Percentiles rank a stretch among this genome's conserved stretches.
Conservation (phyloP, 2,888 invertebrate species). For the Carterocephalus palaemon region DNA sequence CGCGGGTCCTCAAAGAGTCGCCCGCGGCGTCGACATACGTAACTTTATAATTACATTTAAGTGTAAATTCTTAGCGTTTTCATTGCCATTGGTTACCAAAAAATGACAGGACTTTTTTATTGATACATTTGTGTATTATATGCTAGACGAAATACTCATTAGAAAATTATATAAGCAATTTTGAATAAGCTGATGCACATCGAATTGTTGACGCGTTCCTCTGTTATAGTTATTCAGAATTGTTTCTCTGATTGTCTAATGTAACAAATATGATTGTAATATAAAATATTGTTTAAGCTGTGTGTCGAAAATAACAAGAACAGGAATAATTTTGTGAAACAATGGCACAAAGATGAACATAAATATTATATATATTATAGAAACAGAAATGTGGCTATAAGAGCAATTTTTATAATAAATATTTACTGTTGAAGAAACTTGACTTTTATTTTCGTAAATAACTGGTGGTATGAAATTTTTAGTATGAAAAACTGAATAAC, state of each 20-base stretch:
- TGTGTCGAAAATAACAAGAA: constrained; percentile 77
- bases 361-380: constrained; percentile 79
- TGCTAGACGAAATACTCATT: constrained; percentile 70
- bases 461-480: no score
- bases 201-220: constrained; percentile 76
- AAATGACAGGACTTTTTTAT: constrained; percentile 75
- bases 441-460: constrained; percentile 68
- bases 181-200: constrained; percentile 66
- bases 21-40: constrained; percentile 61
- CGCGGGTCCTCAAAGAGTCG: constrained; percentile 61
- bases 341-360: constrained; percentile 79
- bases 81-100: constrained; percentile 78
- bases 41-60: constrained; percentile 63
- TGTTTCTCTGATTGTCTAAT: constrained; percentile 68
- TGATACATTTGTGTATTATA: constrained; percentile 70
- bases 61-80: constrained; percentile 65
- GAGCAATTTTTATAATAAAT: constrained; percentile 80
- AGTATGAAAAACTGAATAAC: no score
- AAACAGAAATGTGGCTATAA: constrained; percentile 79
- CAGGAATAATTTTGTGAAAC: constrained; percentile 79
- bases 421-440: constrained; percentile 76
- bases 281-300: constrained; percentile 76
- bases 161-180: constrained; percentile 61
- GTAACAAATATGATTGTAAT: constrained; percentile 74
- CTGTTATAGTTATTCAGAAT: constrained; percentile 62